These are phyloP conservation scores for Mobula birostris DNA, from an alignment of 2,113 vertebrate species.

Conservation along the genomic window DNA sequence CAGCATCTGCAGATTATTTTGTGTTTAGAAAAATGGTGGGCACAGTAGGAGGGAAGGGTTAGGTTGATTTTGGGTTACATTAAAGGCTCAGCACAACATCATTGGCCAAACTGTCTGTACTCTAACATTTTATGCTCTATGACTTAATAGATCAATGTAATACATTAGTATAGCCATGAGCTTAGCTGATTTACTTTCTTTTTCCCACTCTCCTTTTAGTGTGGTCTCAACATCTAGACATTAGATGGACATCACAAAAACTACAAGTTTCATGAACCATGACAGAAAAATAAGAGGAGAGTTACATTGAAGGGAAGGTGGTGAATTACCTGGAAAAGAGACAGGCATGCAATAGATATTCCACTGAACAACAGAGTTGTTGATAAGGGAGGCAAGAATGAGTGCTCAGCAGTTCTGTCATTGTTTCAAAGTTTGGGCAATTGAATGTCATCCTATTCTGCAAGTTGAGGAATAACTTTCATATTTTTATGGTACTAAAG, in stretches of 20 bases:
- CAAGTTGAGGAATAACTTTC: background rate
- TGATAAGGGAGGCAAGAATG: background rate
- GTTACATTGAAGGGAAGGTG: background rate
- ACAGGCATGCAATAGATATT: background rate
- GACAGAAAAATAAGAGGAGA: background rate
- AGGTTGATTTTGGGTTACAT: too few species aligned
- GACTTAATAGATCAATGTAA: background rate
- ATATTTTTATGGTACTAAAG: background rate
- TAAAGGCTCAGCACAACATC: too few species aligned
- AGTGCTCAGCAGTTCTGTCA: background rate
- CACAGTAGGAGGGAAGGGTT: too few species aligned
- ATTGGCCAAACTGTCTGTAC: too few species aligned
- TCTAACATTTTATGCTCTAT: too few species aligned
- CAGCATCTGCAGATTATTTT: too few species aligned
- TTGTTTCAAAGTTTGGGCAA: background rate
- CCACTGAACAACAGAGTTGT: background rate
- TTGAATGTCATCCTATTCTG: background rate
- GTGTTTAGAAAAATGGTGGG: too few species aligned
- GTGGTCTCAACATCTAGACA: background rate
- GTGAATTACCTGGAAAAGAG: background rate
- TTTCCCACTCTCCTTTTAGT: background rate
- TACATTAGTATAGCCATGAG: background rate
- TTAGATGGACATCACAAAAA: background rate
- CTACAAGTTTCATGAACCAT: background rate
- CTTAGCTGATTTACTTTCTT: background rate